These are phyloP conservation scores for Sinosuthora webbiana DNA, from an alignment of 2,113 vertebrate genomes.

Conservation along the genomic window DNA sequence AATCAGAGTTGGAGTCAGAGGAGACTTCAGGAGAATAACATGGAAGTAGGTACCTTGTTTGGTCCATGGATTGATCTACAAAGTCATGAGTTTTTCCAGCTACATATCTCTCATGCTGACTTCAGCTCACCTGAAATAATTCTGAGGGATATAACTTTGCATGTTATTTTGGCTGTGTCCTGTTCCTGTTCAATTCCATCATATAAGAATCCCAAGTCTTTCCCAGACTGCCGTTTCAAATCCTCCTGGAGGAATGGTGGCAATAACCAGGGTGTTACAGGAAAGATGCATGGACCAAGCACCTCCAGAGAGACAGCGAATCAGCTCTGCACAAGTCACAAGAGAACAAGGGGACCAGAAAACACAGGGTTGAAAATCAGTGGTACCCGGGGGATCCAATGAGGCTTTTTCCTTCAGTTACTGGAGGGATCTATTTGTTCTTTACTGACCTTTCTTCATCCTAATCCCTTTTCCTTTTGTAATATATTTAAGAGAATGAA, in stretches of 20 bases:
- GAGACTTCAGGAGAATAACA: background rate
- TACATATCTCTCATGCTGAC: background rate
- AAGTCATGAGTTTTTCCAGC: background rate
- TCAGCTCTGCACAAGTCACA: background rate
- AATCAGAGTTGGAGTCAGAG: background rate
- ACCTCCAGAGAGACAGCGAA: background rate
- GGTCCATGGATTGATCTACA: background rate
- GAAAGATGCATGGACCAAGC: background rate
- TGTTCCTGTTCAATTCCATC: background rate
- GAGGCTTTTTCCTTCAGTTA: background rate
- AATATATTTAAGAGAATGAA: conserved; percentile 14
- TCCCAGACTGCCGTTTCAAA: background rate
- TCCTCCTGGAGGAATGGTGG: background rate
- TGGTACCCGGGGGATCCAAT: background rate
- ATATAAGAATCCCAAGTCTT: background rate
- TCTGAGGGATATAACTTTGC: background rate
- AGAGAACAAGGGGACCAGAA: background rate
- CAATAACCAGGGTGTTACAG: background rate
- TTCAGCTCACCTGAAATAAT: background rate
- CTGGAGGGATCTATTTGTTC: background rate
- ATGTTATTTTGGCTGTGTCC: background rate
- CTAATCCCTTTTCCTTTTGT: background rate
- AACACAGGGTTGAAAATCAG: background rate
- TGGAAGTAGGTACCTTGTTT: background rate
- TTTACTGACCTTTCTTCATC: background rate